Evolutionary conservation across 2,888 invertebrate genomes (phyloP).

Genomic region (Tethea ocularis): DNA sequence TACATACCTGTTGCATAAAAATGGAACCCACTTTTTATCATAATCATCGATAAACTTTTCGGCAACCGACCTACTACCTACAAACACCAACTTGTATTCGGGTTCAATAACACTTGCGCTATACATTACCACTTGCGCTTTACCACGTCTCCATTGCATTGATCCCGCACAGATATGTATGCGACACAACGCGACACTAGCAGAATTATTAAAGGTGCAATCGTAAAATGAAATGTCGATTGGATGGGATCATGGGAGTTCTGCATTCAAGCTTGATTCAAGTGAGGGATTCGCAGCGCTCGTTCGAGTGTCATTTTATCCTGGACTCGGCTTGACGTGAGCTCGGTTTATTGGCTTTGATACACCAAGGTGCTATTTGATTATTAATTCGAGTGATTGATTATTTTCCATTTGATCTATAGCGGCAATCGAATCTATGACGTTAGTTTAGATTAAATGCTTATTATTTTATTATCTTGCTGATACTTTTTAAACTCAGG

Average conservation of each 20-base stretch:
- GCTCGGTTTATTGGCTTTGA: not conserved
- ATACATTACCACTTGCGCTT: not conserved
- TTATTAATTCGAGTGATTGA: not conserved
- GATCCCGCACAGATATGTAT: slow-evolving; percentile 8
- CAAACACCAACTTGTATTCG: not conserved
- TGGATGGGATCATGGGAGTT: slow-evolving; percentile 2
- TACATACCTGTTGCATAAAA: too few species aligned
- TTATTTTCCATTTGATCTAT: not conserved
- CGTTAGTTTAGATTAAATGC: too few species aligned
- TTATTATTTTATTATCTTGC: too few species aligned
- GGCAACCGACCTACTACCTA: not conserved
- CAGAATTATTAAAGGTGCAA: slow-evolving; percentile 8
- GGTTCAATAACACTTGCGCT: not conserved
- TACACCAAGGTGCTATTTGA: not conserved
- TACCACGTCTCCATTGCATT: slow-evolving; percentile 7
- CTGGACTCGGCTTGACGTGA: not conserved
- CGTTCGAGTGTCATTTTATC: not conserved
- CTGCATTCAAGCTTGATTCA: slow-evolving; percentile 8
- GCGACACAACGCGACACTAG: not conserved
- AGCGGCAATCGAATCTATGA: too few species aligned
- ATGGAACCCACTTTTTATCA: too few species aligned
- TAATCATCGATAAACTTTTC: not conserved
- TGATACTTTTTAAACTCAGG: too few species aligned
- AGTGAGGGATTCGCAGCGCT: not conserved
- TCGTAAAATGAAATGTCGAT: slow-evolving; percentile 10